phyloP scores from a whole-genome alignment of 2,888 invertebrate genomes.

The Heliconius ismenius region DNA sequence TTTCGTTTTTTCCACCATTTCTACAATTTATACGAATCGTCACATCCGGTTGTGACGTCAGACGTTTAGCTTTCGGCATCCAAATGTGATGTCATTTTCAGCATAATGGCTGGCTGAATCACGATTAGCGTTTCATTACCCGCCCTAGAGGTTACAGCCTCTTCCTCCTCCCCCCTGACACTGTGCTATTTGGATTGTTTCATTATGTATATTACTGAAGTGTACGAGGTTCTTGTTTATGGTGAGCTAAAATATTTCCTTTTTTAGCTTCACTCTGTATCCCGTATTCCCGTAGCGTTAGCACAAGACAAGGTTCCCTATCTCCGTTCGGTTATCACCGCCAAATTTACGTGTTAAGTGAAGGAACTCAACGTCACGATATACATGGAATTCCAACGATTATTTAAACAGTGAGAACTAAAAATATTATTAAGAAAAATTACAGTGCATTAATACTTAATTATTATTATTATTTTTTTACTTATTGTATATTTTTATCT shows the following conservation, averaged over 20 bases:
- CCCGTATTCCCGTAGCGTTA: neutral
- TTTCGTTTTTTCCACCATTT: neutral
- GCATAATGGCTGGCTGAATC: conserved; percentile 14
- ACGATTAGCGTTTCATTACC: conserved; percentile 16
- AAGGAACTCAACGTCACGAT: too few relatives aligned
- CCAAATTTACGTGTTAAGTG: too few relatives aligned
- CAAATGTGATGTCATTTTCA: conserved; percentile 26
- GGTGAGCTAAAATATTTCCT: neutral
- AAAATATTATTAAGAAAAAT: too few relatives aligned
- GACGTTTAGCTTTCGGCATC: conserved; percentile 13
- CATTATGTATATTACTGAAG: conserved; percentile 1
- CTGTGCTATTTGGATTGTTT: conserved; percentile 27
- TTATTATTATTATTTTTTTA: too few relatives aligned
- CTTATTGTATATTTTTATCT: too few relatives aligned
- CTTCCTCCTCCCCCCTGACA: conserved; percentile 15
- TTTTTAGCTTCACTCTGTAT: neutral
- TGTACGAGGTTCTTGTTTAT: neutral
- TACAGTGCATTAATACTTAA: too few relatives aligned
- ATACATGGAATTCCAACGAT: too few relatives aligned
- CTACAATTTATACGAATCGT: neutral
- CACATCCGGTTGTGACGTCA: conserved; percentile 18
- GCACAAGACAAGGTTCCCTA: neutral
- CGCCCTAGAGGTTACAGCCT: conserved; percentile 18
- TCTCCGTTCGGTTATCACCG: too few relatives aligned
- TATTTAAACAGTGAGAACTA: too few relatives aligned